A percentile compares a stretch with the other conserved stretches of the same genome.
Evolutionary conservation across 2,797 vertebrate species (phyloP).

Genomic region (Leuciscus waleckii): DNA sequence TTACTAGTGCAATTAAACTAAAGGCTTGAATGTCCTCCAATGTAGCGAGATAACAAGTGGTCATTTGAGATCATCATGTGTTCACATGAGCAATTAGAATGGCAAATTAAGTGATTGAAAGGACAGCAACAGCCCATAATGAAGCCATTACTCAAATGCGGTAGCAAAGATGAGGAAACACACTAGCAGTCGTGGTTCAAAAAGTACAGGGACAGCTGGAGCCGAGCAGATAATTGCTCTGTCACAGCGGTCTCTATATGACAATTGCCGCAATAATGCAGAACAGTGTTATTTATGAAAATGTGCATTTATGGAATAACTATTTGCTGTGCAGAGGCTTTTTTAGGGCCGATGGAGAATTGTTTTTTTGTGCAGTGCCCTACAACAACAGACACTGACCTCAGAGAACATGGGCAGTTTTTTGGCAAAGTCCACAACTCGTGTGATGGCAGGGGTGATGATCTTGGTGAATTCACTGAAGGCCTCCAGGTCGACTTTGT

Average conservation of each 20-base stretch:
- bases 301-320: neutral
- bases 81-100: conserved; percentile 17
- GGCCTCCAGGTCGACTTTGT: conserved; percentile 96
- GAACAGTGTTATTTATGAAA: neutral
- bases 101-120: neutral
- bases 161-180: neutral
- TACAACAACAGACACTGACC: conserved; percentile 73
- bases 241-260: neutral
- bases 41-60: neutral
- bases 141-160: conserved; percentile 9
- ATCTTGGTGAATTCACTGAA: conserved; percentile 99
- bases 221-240: neutral
- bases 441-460: conserved; percentile 98
- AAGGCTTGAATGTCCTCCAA: neutral
- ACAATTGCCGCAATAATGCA: neutral
- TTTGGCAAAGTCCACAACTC: conserved; percentile 99
- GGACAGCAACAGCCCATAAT: conserved; percentile 1
- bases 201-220: conserved; percentile 10
- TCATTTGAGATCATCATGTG: conserved; percentile 15
- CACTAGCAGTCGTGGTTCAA: neutral
- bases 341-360: neutral
- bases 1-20: neutral
- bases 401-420: conserved; percentile 99
- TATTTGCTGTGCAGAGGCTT: neutral
- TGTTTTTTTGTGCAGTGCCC: neutral